phyloP scores from a whole-genome alignment of 2,113 vertebrate species.

The human region DNA sequence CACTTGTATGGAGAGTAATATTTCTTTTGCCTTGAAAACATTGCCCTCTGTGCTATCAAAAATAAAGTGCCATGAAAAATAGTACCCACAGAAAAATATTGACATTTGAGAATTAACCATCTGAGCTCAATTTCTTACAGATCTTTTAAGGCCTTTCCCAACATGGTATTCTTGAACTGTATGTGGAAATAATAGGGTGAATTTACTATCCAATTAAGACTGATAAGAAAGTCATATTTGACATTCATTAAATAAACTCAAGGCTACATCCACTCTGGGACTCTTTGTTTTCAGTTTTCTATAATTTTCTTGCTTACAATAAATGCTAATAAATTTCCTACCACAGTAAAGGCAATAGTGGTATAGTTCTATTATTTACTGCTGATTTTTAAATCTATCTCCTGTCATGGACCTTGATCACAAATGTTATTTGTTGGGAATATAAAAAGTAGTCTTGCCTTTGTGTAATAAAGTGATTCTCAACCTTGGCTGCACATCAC shows the following conservation, averaged over 20 bases:
- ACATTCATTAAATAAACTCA: constrained; percentile 72
- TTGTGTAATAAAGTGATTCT: background rate
- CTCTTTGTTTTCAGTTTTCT: constrained; percentile 70
- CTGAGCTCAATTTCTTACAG: constrained; percentile 73
- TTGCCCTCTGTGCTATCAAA: constrained; percentile 65
- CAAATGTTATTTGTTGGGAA: background rate
- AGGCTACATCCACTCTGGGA: constrained; percentile 39
- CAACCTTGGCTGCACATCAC: background rate
- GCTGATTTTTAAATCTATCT: constrained; percentile 21
- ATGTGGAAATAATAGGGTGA: constrained; percentile 69
- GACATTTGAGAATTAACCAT: constrained; percentile 77
- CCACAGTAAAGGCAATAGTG: background rate
- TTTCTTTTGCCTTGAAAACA: constrained; percentile 65
- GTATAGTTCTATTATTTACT: background rate
- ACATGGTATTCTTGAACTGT: constrained; percentile 60
- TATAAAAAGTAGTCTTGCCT: background rate
- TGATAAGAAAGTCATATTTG: constrained; percentile 62
- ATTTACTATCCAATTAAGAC: constrained; percentile 78
- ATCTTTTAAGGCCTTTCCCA: constrained; percentile 62
- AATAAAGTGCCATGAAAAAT: constrained; percentile 70
- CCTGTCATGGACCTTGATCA: constrained; percentile 33
- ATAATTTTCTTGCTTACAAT: constrained; percentile 64
- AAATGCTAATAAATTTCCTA: constrained; percentile 69
- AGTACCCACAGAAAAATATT: constrained; percentile 65
- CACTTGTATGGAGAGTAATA: constrained; percentile 43